These are phyloP conservation scores for Knipowitschia caucasica DNA, from an alignment of 2,797 vertebrate genomes.

Conservation along the genomic window DNA sequence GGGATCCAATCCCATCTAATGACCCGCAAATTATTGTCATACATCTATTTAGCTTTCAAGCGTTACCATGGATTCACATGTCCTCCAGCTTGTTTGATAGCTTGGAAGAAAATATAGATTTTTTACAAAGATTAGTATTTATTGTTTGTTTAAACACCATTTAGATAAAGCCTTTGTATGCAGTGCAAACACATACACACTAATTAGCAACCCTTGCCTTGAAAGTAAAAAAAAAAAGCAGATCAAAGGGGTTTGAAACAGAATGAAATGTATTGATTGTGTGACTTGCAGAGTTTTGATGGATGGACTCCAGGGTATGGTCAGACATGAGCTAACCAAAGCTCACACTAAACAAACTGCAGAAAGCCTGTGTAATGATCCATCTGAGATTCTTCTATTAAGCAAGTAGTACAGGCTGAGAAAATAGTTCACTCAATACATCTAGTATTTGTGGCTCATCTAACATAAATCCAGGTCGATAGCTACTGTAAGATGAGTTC, in stretches of 20 bases:
- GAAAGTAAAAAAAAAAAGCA: background rate
- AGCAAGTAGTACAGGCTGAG: background rate
- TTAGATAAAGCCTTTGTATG: background rate
- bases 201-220: background rate
- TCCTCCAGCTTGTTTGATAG: background rate
- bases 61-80: background rate
- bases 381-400: background rate
- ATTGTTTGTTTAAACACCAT: background rate
- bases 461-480: no score
- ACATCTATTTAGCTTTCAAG: background rate
- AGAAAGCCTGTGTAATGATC: background rate
- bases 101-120: background rate
- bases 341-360: slow-evolving; percentile 30
- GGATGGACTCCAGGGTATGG: slow-evolving; percentile 53
- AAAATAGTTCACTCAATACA: no score
- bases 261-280: slow-evolving; percentile 56
- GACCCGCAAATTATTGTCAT: background rate
- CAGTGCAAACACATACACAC: background rate
- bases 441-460: no score
- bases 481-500: no score
- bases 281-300: slow-evolving; percentile 53
- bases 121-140: background rate
- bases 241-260: slow-evolving; percentile 36
- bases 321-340: slow-evolving; percentile 30
- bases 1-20: background rate